Conservation (phyloP, 2,888 invertebrate genomes). For the Tetrapedia diversipes region DNA sequence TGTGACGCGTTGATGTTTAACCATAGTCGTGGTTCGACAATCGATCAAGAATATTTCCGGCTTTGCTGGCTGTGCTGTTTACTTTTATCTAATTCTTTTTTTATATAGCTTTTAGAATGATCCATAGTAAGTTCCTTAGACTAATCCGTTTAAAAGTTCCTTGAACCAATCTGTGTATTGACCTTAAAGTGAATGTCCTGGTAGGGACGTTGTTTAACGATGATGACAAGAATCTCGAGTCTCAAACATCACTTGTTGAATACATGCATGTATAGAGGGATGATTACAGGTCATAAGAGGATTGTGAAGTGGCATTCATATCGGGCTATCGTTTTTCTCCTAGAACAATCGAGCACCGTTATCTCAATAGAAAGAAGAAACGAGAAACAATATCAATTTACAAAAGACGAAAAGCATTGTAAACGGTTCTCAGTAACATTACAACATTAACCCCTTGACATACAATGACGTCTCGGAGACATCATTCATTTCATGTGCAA, state of each 20-base stretch:
- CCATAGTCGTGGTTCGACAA: slow-evolving; percentile 55
- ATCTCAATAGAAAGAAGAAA: background rate
- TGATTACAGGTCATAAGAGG: slow-evolving; percentile 32
- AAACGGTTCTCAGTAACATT: background rate
- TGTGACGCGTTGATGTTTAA: slow-evolving; percentile 51
- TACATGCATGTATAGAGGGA: slow-evolving; percentile 32
- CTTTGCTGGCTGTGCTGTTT: background rate
- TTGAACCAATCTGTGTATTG: background rate
- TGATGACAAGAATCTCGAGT: slow-evolving; percentile 32
- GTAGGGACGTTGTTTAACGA: slow-evolving; percentile 17
- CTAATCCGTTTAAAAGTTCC: background rate
- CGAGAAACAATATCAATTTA: no score
- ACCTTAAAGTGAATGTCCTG: background rate
- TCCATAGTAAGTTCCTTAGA: background rate
- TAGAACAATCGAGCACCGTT: no score
- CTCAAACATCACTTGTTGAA: slow-evolving; percentile 55
- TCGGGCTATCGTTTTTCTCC: slow-evolving; percentile 1
- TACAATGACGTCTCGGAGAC: no score
- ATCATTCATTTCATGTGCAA: no score
- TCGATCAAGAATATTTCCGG: background rate
- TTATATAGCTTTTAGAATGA: background rate
- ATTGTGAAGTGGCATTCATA: slow-evolving; percentile 22
- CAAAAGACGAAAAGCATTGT: no score
- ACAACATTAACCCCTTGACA: background rate
- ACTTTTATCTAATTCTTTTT: background rate